A percentile compares a stretch with the other conserved stretches of the same genome.
Evolutionary conservation across 2,888 invertebrate genomes (phyloP).

Genomic region (Eulithis prunata): DNA sequence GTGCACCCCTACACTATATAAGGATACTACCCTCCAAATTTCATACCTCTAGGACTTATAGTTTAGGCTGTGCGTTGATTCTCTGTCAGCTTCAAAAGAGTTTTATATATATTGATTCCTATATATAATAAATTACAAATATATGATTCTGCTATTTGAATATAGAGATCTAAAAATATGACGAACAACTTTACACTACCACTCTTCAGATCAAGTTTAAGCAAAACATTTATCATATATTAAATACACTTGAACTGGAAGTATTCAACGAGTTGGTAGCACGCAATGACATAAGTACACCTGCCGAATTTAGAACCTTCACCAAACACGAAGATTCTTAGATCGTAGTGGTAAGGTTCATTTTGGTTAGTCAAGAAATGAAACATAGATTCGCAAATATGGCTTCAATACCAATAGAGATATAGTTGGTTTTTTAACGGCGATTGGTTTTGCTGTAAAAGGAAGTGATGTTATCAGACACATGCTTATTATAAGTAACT

Average conservation of each 20-base stretch:
- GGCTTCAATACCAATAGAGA: slow-evolving; percentile 46
- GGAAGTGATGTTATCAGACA: slow-evolving; percentile 69
- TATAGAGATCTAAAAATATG: background rate
- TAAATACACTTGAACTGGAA: slow-evolving; percentile 31
- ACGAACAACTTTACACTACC: slow-evolving; percentile 16
- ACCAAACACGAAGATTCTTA: slow-evolving; percentile 13
- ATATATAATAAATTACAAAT: too few relatives aligned
- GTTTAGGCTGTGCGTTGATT: too few relatives aligned
- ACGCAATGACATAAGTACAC: slow-evolving; percentile 47
- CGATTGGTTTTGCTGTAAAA: slow-evolving; percentile 47
- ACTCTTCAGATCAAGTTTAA: slow-evolving; percentile 32
- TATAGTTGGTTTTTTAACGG: slow-evolving; percentile 48
- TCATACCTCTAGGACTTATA: too few relatives aligned
- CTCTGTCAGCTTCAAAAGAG: too few relatives aligned
- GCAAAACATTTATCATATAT: slow-evolving; percentile 38
- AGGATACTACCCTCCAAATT: too few relatives aligned
- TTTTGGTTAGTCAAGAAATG: slow-evolving; percentile 12
- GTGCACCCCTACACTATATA: too few relatives aligned
- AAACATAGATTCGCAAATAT: slow-evolving; percentile 38
- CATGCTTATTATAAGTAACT: slow-evolving; percentile 69
- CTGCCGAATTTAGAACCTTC: slow-evolving; percentile 38
- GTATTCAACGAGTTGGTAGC: slow-evolving; percentile 39
- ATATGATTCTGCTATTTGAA: too few relatives aligned
- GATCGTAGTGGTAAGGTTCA: slow-evolving; percentile 21
- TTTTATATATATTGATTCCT: too few relatives aligned